These are phyloP conservation scores for Cyanocitta stelleri DNA, from an alignment of 2,113 vertebrate genomes.

Conservation along the genomic window DNA sequence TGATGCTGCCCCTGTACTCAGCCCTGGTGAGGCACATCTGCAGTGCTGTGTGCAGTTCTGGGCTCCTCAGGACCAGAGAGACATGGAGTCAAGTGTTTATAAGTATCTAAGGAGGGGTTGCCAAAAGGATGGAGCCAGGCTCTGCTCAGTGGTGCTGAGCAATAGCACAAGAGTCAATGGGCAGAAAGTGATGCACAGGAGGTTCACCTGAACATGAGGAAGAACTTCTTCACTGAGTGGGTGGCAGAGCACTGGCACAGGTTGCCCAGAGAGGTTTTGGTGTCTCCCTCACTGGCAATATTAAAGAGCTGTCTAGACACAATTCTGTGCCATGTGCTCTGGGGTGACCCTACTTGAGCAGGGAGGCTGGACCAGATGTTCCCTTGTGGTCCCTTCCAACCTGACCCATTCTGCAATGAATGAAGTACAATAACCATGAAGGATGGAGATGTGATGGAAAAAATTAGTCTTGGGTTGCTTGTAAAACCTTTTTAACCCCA, in stretches of 20 bases:
- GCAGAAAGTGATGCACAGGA: neutral
- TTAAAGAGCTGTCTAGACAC: too few species aligned
- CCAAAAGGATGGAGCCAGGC: neutral
- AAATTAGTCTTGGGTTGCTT: neutral
- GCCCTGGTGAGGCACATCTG: neutral
- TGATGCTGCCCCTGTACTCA: neutral
- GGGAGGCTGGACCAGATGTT: neutral
- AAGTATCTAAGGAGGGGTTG: neutral
- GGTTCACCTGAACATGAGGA: neutral
- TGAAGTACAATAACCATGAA: neutral
- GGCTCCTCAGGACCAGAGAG: neutral
- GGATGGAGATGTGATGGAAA: neutral
- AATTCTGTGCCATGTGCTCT: neutral
- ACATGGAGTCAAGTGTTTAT: neutral
- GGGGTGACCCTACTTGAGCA: neutral
- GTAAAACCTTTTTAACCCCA: neutral
- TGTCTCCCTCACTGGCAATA: neutral
- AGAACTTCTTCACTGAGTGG: neutral
- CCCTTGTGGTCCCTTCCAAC: neutral
- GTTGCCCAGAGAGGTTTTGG: too few species aligned
- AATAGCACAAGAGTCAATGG: neutral
- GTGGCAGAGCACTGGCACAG: neutral
- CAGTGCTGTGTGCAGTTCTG: neutral
- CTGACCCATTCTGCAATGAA: neutral
- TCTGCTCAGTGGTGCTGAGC: neutral